These are phyloP conservation scores for Ceyx melanurus DNA, from an alignment of 2,113 vertebrate species.

Conservation along the genomic window DNA sequence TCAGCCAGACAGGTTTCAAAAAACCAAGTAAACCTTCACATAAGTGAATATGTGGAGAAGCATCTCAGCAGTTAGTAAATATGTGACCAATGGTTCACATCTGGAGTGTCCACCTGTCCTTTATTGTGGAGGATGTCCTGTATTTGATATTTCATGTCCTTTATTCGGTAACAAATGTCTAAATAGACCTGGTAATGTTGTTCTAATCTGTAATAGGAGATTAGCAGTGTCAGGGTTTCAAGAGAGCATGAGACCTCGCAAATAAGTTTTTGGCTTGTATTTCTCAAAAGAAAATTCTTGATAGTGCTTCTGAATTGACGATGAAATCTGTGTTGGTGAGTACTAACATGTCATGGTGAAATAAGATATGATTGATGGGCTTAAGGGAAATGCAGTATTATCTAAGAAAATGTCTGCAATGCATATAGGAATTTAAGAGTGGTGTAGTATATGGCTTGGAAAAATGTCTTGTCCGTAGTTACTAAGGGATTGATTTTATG, in stretches of 20 bases:
- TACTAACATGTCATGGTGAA: not conserved
- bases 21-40: not conserved
- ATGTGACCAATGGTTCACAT: not conserved
- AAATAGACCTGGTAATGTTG: not conserved
- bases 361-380: not conserved
- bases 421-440: not conserved
- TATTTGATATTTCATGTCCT: not conserved
- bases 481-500: not conserved
- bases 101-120: not conserved
- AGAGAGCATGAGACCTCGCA: not conserved
- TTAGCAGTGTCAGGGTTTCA: not conserved
- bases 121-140: not conserved
- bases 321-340: not conserved
- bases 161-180: not conserved
- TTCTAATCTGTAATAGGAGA: not conserved
- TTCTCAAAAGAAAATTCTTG: not conserved
- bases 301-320: not conserved
- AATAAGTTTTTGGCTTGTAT: not conserved
- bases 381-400: not conserved
- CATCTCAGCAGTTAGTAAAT: not conserved
- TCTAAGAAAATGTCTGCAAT: not conserved
- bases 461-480: not conserved
- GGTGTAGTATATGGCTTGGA: not conserved
- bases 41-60: not conserved
- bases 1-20: not conserved